Evolutionary conservation across 2,797 vertebrate species (phyloP).

Genomic region (Xenopus petersii): DNA sequence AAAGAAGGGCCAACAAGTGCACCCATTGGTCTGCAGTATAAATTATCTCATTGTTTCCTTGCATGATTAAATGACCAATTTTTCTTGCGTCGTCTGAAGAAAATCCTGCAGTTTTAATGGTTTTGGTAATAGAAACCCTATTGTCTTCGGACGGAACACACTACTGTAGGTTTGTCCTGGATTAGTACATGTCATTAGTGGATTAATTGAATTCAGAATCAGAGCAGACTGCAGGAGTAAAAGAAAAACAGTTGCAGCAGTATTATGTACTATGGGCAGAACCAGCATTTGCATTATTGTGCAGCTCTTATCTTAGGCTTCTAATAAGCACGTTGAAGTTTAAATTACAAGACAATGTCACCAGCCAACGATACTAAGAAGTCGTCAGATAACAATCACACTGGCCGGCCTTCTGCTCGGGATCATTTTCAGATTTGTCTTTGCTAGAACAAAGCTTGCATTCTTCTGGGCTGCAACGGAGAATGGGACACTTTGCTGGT

Average conservation of each 20-base stretch:
- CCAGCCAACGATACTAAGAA: slow-evolving; percentile 65
- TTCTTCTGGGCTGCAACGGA: slow-evolving; percentile 59
- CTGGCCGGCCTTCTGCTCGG: slow-evolving; percentile 61
- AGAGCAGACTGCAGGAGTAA: not conserved
- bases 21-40: too few relatives aligned
- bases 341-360: slow-evolving; percentile 74
- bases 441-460: slow-evolving; percentile 77
- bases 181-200: not conserved
- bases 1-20: too few relatives aligned
- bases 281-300: slow-evolving; percentile 30
- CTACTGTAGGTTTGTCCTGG: not conserved
- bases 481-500: too few relatives aligned
- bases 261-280: not conserved
- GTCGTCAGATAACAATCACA: slow-evolving; percentile 75
- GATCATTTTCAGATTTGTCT: slow-evolving; percentile 78
- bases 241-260: not conserved
- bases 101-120: too few relatives aligned
- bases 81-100: too few relatives aligned
- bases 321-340: slow-evolving; percentile 73
- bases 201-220: not conserved
- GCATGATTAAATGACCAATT: too few relatives aligned
- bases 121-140: too few relatives aligned
- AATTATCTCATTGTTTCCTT: too few relatives aligned
- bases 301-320: slow-evolving; percentile 68
- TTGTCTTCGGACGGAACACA: too few relatives aligned